Conservation (phyloP, 1,140 invertebrate species). For the Drosophila sechellia region DNA sequence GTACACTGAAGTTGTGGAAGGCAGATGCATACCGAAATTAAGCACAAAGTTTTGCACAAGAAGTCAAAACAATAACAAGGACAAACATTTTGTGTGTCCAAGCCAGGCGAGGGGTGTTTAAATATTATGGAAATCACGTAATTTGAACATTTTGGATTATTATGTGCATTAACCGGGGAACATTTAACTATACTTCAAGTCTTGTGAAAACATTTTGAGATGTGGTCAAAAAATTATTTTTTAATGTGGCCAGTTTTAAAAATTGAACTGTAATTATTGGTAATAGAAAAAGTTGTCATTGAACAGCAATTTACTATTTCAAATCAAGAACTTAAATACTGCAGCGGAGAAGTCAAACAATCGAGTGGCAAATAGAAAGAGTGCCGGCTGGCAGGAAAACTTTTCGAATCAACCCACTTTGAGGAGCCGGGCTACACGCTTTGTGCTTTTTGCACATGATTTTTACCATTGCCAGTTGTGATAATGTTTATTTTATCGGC, state of each 20-base stretch:
- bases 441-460: constrained; percentile 78
- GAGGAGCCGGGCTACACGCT: constrained; percentile 36
- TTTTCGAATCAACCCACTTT: constrained; percentile 47
- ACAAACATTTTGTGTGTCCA: constrained; percentile 56
- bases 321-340: constrained; percentile 1
- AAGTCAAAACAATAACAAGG: constrained; percentile 82
- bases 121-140: neutral
- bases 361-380: constrained; percentile 15
- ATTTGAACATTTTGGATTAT: too few species aligned
- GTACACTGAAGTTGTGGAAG: constrained; percentile 7
- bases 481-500: constrained; percentile 83
- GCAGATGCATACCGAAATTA: constrained; percentile 64
- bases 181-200: too few species aligned
- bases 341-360: constrained; percentile 23
- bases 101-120: constrained; percentile 35
- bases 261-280: neutral
- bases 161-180: too few species aligned
- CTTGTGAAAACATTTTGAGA: neutral
- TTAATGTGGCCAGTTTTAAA: neutral
- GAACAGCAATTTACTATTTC: neutral
- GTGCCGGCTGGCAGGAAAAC: constrained; percentile 8
- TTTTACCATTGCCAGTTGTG: constrained; percentile 81
- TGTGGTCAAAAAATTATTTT: too few species aligned
- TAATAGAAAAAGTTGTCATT: neutral
- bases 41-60: constrained; percentile 77